Conservation (phyloP, 2,797 vertebrate species). For the Percopsis omiscomaycus region DNA sequence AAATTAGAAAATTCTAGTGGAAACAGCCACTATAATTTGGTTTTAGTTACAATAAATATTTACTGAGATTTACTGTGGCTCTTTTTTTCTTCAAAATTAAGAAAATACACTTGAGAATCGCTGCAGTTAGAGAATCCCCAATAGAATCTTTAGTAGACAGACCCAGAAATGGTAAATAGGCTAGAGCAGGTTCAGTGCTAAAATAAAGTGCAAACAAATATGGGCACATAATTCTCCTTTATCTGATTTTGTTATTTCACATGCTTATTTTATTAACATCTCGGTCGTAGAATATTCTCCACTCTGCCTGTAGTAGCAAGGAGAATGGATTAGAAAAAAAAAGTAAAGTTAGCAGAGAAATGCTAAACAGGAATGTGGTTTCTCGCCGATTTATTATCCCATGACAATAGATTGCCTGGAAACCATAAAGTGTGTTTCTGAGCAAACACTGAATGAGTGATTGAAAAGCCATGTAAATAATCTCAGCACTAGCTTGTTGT, state of each 20-base stretch:
- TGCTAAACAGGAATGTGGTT: background rate
- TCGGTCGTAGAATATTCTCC: conserved; percentile 24
- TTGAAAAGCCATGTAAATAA: conserved; percentile 34
- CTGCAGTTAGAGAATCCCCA: conserved; percentile 65
- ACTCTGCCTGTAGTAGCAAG: conserved; percentile 45
- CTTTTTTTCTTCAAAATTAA: conserved; percentile 21
- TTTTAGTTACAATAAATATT: conserved; percentile 14
- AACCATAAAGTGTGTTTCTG: conserved; percentile 18
- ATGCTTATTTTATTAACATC: no score
- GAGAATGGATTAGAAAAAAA: conserved; percentile 41
- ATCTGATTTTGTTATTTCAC: conserved; percentile 24
- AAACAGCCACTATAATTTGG: conserved; percentile 8
- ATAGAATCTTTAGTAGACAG: conserved; percentile 70
- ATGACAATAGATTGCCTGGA: background rate
- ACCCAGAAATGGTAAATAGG: conserved; percentile 65
- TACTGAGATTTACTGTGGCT: conserved; percentile 9
- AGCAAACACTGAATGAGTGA: conserved; percentile 38
- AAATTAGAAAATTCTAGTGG: background rate
- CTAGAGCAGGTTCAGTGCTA: no score
- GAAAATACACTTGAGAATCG: conserved; percentile 65
- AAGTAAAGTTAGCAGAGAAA: conserved; percentile 1
- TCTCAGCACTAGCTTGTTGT: conserved; percentile 25
- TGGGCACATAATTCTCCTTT: conserved; percentile 9
- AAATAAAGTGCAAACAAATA: background rate
- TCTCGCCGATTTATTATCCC: background rate